phyloP scores from a whole-genome alignment of 2,113 vertebrate genomes.

The Bubo bubo region DNA sequence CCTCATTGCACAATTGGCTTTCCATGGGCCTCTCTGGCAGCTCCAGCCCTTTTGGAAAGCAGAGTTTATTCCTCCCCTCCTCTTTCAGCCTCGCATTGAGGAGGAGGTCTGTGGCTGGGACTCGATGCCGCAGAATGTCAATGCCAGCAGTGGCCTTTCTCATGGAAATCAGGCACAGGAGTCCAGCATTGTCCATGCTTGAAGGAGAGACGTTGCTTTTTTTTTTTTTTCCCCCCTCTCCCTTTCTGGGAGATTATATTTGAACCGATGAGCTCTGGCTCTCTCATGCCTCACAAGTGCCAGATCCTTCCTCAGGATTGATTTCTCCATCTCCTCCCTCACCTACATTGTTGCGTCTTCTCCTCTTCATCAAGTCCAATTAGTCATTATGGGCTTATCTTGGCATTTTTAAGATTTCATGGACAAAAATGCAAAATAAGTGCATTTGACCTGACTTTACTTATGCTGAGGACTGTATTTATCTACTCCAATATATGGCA shows the following conservation, averaged over 20 bases:
- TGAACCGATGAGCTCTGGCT: not conserved
- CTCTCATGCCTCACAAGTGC: not conserved
- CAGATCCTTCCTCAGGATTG: not conserved
- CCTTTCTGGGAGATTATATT: not conserved
- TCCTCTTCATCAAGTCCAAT: fast-evolving
- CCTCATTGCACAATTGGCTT: conserved; percentile 22
- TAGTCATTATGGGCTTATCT: not conserved
- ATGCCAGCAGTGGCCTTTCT: conserved; percentile 35
- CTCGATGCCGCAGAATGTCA: not conserved
- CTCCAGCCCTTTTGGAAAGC: not conserved
- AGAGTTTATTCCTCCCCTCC: conserved; percentile 5
- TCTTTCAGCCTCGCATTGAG: not conserved
- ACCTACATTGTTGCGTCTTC: not conserved
- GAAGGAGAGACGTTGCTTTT: not conserved
- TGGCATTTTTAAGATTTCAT: not conserved
- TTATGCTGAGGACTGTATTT: not conserved
- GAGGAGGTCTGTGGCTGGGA: not conserved
- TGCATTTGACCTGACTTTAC: not conserved
- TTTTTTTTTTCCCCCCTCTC: too few relatives aligned
- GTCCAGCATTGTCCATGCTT: not conserved
- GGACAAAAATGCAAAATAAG: not conserved
- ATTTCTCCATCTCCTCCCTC: conserved; percentile 19
- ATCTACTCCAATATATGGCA: not conserved
- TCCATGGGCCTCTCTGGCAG: conserved; percentile 6
- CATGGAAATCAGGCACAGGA: conserved; percentile 15